phyloP scores from a whole-genome alignment of 92 coral and sea anemone species.

The Desmophyllum pertusum region DNA sequence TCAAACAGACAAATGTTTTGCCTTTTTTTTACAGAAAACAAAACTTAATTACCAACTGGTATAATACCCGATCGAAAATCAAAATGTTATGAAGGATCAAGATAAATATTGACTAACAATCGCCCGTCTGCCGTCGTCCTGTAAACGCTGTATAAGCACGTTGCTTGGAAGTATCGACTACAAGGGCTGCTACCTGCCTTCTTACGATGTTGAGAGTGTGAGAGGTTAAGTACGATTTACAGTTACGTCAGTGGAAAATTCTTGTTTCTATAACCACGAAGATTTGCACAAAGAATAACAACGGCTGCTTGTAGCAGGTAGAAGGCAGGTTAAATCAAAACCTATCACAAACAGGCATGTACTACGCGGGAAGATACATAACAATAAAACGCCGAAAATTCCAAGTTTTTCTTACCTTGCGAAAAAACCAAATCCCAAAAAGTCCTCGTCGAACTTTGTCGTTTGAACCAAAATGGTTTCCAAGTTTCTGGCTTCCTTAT shows the following conservation, averaged over 20 bases:
- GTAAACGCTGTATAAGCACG: conserved; percentile 42
- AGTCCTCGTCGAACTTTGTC: conserved; percentile 19
- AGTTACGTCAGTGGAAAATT: conserved; percentile 46
- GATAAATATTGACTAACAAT: conserved; percentile 46
- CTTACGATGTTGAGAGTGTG: conserved; percentile 2
- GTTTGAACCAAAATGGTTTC: conserved; percentile 20
- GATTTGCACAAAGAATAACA: conserved; percentile 36
- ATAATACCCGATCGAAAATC: conserved; percentile 16
- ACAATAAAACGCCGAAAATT: neutral
- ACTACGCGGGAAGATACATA: neutral
- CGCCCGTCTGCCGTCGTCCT: conserved; percentile 32
- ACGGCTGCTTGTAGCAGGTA: conserved; percentile 33
- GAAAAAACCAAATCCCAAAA: conserved; percentile 36
- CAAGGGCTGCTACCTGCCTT: conserved; percentile 35
- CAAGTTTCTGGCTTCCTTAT: conserved; percentile 32
- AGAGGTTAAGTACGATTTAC: conserved; percentile 26
- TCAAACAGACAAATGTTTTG: neutral
- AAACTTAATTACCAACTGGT: conserved; percentile 15
- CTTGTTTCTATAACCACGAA: conserved; percentile 25
- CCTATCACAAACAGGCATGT: neutral
- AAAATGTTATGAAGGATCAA: conserved; percentile 33
- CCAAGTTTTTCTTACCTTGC: conserved; percentile 37
- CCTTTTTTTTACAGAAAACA: neutral
- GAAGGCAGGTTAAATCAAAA: conserved; percentile 38
- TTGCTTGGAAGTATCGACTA: conserved; percentile 20